These are phyloP conservation scores for Sisor rabdophorus DNA, from an alignment of 2,113 vertebrate species.

Conservation along the genomic window DNA sequence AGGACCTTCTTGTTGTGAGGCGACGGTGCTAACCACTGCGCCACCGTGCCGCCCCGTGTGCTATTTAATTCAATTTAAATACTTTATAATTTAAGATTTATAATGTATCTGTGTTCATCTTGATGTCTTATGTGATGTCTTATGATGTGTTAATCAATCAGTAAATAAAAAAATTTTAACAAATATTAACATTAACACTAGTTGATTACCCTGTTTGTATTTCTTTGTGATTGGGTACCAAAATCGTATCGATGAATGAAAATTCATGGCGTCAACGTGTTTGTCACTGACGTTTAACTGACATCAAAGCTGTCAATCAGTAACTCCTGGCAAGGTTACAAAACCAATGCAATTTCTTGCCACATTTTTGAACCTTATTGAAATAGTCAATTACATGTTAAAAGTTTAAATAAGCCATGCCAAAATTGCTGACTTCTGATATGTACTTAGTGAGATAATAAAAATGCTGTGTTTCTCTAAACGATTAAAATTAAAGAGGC, in stretches of 20 bases:
- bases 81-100: too few species aligned
- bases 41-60: too few species aligned
- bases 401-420: background rate
- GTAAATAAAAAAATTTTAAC: too few species aligned
- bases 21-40: too few species aligned
- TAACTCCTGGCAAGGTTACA: conserved; percentile 24
- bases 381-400: background rate
- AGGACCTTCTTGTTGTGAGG: too few species aligned
- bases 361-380: background rate
- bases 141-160: too few species aligned
- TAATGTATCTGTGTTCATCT: too few species aligned
- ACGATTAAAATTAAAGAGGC: background rate
- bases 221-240: background rate
- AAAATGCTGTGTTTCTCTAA: background rate
- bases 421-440: background rate
- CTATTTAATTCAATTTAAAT: too few species aligned
- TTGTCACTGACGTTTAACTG: conserved; percentile 7
- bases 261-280: background rate
- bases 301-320: conserved; percentile 28
- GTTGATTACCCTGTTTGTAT: too few species aligned
- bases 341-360: background rate
- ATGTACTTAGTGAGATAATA: background rate
- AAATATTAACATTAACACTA: too few species aligned
- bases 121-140: too few species aligned
- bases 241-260: background rate